Evolutionary conservation across 2,797 vertebrate species (phyloP), one percentile per base, ranked within the genome.

Genomic region (Tadarida brasiliensis): DNA sequence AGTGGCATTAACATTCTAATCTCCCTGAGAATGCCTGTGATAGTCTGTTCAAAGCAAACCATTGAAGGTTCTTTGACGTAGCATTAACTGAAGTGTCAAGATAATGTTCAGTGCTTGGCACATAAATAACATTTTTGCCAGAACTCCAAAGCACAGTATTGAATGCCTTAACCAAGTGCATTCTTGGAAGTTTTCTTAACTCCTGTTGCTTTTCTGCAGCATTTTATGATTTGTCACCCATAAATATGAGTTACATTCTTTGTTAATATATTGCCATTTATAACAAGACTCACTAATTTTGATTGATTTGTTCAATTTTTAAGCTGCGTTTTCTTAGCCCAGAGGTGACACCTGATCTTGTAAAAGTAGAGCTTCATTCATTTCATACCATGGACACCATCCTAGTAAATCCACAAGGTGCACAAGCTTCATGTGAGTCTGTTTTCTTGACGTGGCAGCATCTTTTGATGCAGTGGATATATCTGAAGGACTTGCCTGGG

Each of bases 321-420:
- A 90, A 78, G 57, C 35, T 26, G 94, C 20, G 39, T 90, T 97
- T 96, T 96, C 87, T 82, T 87, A 97, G 87, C 26, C 44, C 88
- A 86, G 89, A 96, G 91, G 24, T 81, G 63, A 76, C 26, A 35
- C 26, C 35, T 63, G 76, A n/a, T 35, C 7, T 85, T 93, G 30
- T 6, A 95, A 95, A 91, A 94, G 1, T 91, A 85, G 44, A 51
- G 1, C 83, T 96, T 97, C 6, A 6, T 2, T 0, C 56, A 71
- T 95, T 90, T 95, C 63, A 7, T 93, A 14, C 24, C 12, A 0
- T 57, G 82, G 68, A 47, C 73, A 73, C n/a, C 57, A 65, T 95
- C 59, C 61, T 91, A 94, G 47, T 95, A 95, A 90, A 96, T 94
- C 22, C 22, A 67, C 0, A 91, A 94, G 0, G 28, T 91, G 28